phyloP scores from a whole-genome alignment of 2,797 vertebrate genomes.

The Tamandua tetradactyla region DNA sequence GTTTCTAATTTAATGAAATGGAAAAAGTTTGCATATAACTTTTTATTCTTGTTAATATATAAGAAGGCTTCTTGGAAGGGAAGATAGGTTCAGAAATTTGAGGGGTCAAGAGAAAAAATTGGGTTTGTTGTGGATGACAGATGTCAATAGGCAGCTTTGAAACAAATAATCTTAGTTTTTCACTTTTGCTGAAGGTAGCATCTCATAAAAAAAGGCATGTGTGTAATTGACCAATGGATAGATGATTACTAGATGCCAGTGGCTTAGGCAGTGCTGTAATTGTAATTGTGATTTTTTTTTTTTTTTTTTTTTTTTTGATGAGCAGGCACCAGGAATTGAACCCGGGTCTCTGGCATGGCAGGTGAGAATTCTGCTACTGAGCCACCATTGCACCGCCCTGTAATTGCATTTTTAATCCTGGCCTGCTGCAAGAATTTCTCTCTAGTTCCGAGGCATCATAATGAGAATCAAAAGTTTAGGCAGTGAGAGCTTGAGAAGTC shows the following conservation, averaged over 20 bases:
- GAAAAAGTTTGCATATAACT: constrained; percentile 18
- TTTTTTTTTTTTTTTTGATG: too few relatives aligned
- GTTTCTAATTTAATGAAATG: constrained; percentile 24
- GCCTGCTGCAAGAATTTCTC: constrained; percentile 32
- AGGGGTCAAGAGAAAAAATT: background rate
- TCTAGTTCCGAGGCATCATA: constrained; percentile 31
- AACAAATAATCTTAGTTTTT: constrained; percentile 30
- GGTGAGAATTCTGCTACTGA: too few relatives aligned
- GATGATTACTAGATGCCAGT: background rate
- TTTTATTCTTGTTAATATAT: background rate
- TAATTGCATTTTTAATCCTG: constrained; percentile 55
- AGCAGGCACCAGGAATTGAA: too few relatives aligned
- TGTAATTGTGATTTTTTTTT: too few relatives aligned
- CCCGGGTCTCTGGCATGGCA: too few relatives aligned
- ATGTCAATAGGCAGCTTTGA: constrained; percentile 17
- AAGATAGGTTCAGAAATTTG: background rate
- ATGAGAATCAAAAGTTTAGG: constrained; percentile 23
- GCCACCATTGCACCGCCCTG: too few relatives aligned
- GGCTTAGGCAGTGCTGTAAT: background rate
- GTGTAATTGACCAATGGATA: constrained; percentile 23
- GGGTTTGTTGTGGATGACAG: background rate
- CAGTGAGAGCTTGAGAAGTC: background rate
- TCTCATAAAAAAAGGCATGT: constrained; percentile 45
- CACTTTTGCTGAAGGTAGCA: constrained; percentile 55
- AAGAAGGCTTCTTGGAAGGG: background rate